Percentiles rank a stretch among this genome's conserved stretches.
phyloP scores from a whole-genome alignment of 1,140 invertebrate species.

The Semibalanus balanoides region DNA sequence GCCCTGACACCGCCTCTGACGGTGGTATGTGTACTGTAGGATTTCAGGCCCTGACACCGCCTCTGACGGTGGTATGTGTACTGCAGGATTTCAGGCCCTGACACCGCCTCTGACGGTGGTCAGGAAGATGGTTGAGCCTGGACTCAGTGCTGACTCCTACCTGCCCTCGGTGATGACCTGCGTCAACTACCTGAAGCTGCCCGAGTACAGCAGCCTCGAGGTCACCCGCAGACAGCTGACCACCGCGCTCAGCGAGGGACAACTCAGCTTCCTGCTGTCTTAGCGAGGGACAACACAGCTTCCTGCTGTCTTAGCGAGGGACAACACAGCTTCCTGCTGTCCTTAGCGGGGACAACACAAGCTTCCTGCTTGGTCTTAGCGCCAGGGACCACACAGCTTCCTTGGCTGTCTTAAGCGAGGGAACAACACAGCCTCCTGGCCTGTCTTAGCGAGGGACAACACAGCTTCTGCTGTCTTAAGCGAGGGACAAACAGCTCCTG shows the following conservation, averaged over 20 bases:
- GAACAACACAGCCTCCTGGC: too few relatives aligned
- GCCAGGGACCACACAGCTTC: too few relatives aligned
- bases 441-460: too few relatives aligned
- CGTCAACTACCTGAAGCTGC: constrained; percentile 98
- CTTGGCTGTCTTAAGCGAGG: too few relatives aligned
- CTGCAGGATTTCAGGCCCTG: constrained; percentile 79
- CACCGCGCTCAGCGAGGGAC: constrained; percentile 82
- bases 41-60: constrained; percentile 86
- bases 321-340: too few relatives aligned
- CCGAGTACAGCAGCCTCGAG: constrained; percentile 85
- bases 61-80: constrained; percentile 71
- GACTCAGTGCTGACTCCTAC: constrained; percentile 84
- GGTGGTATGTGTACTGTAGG: constrained; percentile 62
- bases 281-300: too few relatives aligned
- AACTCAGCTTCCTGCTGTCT: constrained; percentile 94
- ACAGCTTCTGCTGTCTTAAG: too few relatives aligned
- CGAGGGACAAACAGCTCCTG: too few relatives aligned
- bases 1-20: constrained; percentile 87
- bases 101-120: constrained; percentile 93
- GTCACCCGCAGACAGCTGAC: constrained; percentile 84
- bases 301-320: too few relatives aligned
- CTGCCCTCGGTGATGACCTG: constrained; percentile 99
- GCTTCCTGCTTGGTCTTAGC: too few relatives aligned
- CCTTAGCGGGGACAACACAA: too few relatives aligned
- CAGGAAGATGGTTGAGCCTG: constrained; percentile 79